phyloP scores from a whole-genome alignment of 2,113 vertebrate genomes.

The Cichladusa arquata region DNA sequence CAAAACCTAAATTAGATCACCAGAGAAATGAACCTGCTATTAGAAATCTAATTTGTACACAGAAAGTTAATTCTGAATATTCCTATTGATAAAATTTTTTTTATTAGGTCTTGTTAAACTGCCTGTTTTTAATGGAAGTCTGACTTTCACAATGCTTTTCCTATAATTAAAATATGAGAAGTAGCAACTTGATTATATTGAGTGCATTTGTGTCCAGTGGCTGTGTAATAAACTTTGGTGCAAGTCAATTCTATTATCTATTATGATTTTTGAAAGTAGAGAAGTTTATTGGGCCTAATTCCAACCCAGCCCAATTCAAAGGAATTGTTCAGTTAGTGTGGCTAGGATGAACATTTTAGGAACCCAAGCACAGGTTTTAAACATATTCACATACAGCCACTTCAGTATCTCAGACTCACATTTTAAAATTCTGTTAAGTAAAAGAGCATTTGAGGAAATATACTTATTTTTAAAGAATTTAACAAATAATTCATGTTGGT shows the following conservation, averaged over 20 bases:
- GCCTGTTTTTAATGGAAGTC: slow-evolving; percentile 34
- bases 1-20: slow-evolving; percentile 62
- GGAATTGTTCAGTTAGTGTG: not conserved
- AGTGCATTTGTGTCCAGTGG: slow-evolving; percentile 34
- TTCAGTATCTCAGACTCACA: not conserved
- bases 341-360: not conserved
- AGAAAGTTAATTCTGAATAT: slow-evolving; percentile 61
- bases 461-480: not conserved
- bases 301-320: not conserved
- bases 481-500: not conserved
- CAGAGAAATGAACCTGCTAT: slow-evolving; percentile 52
- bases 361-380: not conserved
- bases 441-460: not conserved
- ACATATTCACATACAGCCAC: not conserved
- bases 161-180: slow-evolving; percentile 59
- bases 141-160: slow-evolving; percentile 51
- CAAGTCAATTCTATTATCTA: slow-evolving; percentile 22
- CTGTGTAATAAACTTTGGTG: slow-evolving; percentile 34
- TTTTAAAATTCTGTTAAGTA: not conserved
- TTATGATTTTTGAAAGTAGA: not conserved
- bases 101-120: slow-evolving; percentile 53
- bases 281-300: not conserved
- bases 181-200: slow-evolving; percentile 34
- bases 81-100: slow-evolving; percentile 63
- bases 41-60: slow-evolving; percentile 65